These are phyloP conservation scores for Cyclina sinensis DNA, from an alignment of 1,140 invertebrate species.

Conservation along the genomic window DNA sequence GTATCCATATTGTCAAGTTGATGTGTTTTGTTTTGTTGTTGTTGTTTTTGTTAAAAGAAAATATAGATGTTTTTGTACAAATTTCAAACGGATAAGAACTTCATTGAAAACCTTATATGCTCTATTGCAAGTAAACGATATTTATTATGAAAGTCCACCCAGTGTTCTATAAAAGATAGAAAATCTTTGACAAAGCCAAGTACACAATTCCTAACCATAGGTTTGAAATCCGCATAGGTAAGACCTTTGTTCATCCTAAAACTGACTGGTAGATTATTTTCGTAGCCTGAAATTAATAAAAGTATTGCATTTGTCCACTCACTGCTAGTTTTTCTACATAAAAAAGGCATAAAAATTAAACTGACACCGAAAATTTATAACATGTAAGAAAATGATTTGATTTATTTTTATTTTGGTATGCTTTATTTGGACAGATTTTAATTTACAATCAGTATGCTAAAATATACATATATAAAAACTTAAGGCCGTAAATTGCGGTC, in stretches of 20 bases:
- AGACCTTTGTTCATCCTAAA: not conserved
- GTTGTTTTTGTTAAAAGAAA: no score
- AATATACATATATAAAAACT: not conserved
- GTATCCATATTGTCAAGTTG: not conserved
- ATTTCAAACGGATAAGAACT: not conserved
- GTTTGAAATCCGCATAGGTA: not conserved
- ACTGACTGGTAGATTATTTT: no score
- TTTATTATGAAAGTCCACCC: not conserved
- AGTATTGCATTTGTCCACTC: not conserved
- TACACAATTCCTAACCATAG: no score
- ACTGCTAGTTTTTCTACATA: not conserved
- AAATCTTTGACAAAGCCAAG: not conserved
- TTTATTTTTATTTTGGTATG: not conserved
- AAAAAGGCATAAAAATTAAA: slow-evolving; percentile 37
- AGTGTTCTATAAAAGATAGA: not conserved
- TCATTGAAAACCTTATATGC: no score
- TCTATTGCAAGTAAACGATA: not conserved
- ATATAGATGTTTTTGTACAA: not conserved
- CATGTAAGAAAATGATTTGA: slow-evolving; percentile 7
- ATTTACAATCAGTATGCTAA: slow-evolving; percentile 28
- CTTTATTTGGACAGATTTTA: not conserved
- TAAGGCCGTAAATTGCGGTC: not conserved
- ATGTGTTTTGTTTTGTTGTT: not conserved
- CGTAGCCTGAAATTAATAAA: not conserved
- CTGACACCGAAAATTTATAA: slow-evolving; percentile 47